Conservation (phyloP, 2,113 vertebrate genomes). For the Rhynchomys soricoides region DNA sequence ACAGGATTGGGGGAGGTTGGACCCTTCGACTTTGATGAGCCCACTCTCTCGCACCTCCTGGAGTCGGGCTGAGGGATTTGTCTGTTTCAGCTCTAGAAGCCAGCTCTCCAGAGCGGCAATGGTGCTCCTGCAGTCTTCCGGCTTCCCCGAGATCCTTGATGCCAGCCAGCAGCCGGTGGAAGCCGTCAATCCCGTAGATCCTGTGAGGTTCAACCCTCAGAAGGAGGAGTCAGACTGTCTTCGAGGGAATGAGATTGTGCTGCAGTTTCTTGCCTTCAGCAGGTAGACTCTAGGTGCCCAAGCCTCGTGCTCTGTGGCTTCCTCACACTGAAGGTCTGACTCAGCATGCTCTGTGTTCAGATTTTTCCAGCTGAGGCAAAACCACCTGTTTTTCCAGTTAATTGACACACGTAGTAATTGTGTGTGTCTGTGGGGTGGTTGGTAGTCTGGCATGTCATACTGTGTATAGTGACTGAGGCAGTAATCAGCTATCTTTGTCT, state of each 20-base stretch:
- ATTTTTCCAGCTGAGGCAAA: accelerated
- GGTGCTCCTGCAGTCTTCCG: constrained; percentile 87
- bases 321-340: neutral
- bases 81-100: constrained; percentile 83
- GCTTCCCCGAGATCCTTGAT: constrained; percentile 92
- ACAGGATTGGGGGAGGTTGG: neutral
- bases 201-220: constrained; percentile 84
- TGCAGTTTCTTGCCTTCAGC: constrained; percentile 95
- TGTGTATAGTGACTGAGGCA: neutral
- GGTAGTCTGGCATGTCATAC: too few relatives aligned
- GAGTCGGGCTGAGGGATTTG: neutral
- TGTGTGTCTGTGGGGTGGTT: too few relatives aligned
- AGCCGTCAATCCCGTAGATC: constrained; percentile 85
- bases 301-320: accelerated
- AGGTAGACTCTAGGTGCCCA: constrained; percentile 83
- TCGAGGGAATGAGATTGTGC: constrained; percentile 91
- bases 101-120: constrained; percentile 88
- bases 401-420: neutral
- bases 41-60: accelerated
- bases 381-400: neutral
- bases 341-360: accelerated
- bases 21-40: accelerated
- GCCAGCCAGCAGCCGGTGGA: constrained; percentile 86
- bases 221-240: constrained; percentile 91
- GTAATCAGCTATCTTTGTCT: neutral